Conservation (phyloP, 2,888 invertebrate species). For the Siphlonurus alternatus region DNA sequence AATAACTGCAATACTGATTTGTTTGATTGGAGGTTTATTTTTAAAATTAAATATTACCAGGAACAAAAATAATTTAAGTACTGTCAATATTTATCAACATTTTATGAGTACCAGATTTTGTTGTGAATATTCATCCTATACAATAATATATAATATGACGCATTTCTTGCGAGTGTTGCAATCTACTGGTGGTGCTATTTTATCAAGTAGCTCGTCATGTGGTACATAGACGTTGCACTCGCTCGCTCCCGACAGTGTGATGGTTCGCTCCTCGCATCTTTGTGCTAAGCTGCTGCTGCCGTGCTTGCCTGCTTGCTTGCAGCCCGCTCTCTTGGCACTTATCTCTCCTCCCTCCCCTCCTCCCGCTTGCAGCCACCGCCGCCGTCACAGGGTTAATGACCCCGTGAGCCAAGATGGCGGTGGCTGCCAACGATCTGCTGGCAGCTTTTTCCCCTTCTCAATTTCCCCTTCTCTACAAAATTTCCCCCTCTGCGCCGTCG, state of each 20-base stretch:
- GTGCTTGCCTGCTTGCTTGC: not conserved
- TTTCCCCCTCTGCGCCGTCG: not conserved
- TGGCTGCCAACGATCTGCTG: not conserved
- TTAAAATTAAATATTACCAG: too few species aligned
- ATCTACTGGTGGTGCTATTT: too few species aligned
- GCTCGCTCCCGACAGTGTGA: slow-evolving; percentile 1
- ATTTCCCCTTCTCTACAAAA: slow-evolving; percentile 2
- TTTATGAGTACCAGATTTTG: too few species aligned
- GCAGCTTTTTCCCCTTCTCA: slow-evolving; percentile 4
- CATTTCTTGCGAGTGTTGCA: too few species aligned
- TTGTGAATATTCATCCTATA: too few species aligned
- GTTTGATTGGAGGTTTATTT: too few species aligned
- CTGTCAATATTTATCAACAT: too few species aligned
- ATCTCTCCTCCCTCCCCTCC: not conserved
- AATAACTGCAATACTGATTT: too few species aligned
- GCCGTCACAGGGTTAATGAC: slow-evolving; percentile 8
- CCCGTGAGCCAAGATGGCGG: not conserved
- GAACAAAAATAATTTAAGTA: too few species aligned
- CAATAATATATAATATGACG: too few species aligned
- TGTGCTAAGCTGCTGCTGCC: not conserved
- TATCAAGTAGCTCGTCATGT: too few species aligned
- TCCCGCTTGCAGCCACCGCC: slow-evolving; percentile 17
- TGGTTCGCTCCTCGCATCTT: not conserved
- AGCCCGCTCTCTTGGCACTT: not conserved
- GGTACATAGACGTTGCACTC: not conserved